phyloP scores from a whole-genome alignment of 2,888 invertebrate species.

The Tachina fera region DNA sequence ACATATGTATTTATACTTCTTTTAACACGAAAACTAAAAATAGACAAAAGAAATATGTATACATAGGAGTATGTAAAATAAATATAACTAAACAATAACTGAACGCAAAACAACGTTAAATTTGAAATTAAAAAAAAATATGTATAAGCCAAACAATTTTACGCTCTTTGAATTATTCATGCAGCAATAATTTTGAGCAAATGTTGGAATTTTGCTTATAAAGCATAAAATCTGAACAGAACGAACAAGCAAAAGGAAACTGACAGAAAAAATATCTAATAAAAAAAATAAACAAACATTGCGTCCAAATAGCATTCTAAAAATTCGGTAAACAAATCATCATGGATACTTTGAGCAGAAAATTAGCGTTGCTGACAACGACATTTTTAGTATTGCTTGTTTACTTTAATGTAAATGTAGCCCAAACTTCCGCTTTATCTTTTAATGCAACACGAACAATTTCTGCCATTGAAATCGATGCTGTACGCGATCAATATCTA shows the following conservation, averaged over 20 bases:
- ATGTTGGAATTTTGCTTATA: conserved; percentile 37
- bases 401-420: neutral
- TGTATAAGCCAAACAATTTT: conserved; percentile 20
- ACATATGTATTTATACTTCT: no score
- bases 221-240: neutral
- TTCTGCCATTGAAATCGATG: conserved; percentile 84
- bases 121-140: neutral
- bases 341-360: conserved; percentile 11
- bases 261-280: neutral
- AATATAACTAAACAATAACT: no score
- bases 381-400: neutral
- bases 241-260: conserved; percentile 13
- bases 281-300: neutral
- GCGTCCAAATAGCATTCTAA: conserved; percentile 35
- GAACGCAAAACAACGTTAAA: neutral
- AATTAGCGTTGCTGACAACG: neutral
- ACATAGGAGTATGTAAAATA: no score
- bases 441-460: neutral
- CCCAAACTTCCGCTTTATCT: neutral
- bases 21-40: no score
- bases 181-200: neutral
- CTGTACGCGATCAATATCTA: conserved; percentile 85
- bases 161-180: conserved; percentile 41
- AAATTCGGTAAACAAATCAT: conserved; percentile 19
- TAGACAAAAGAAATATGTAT: no score